These are phyloP conservation scores for Coenobita brevimanus DNA, from an alignment of 1,140 invertebrate species.

Conservation along the genomic window DNA sequence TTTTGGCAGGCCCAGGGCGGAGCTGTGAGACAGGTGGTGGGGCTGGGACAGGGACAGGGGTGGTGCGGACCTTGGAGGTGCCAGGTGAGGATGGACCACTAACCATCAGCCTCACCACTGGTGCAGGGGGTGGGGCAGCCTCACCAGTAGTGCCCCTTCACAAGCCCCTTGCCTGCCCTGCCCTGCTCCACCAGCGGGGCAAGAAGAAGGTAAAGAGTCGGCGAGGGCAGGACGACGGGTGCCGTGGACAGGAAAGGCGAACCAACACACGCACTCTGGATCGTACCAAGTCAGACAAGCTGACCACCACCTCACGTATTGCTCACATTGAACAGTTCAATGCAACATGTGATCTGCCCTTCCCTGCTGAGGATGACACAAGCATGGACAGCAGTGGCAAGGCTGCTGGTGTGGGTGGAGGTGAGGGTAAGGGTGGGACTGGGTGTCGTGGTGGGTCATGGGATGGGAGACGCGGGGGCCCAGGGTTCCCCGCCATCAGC, in stretches of 20 bases:
- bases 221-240: conserved; percentile 22
- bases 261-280: conserved; percentile 27
- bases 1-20: background rate
- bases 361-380: conserved; percentile 29
- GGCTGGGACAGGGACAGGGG: background rate
- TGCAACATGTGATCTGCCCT: conserved; percentile 41
- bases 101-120: conserved; percentile 50
- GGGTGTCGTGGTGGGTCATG: background rate
- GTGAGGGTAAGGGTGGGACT: background rate
- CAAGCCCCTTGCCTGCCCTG: background rate
- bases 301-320: background rate
- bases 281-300: background rate
- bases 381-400: conserved; percentile 4
- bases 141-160: background rate
- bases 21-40: background rate
- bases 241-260: background rate
- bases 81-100: conserved; percentile 53
- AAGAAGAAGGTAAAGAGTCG: conserved; percentile 8
- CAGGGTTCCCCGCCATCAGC: conserved; percentile 48
- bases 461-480: background rate
- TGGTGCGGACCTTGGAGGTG: conserved; percentile 43
- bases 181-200: conserved; percentile 5
- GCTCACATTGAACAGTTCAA: conserved; percentile 31
- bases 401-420: background rate
- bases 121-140: background rate